Evolutionary conservation across 2,888 invertebrate species (phyloP), one percentile per base, ranked within the genome.

Genomic region (Anorthoa munda): DNA sequence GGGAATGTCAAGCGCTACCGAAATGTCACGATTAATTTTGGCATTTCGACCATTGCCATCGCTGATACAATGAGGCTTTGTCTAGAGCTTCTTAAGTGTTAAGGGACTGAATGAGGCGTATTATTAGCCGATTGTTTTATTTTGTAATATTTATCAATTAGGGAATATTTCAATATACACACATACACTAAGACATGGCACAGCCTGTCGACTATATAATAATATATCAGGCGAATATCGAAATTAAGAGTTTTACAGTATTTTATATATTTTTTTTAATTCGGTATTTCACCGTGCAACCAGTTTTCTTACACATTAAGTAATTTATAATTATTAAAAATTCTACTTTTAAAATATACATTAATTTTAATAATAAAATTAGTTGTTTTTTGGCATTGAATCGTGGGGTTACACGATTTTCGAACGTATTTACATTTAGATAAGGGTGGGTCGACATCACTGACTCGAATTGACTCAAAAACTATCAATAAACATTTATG

Each of bases 271-370:
- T 72, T 75, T 75, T 77, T 86, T 86, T 73, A 86, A 90, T 91
- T 95, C 95, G 95, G 94, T 95, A 95, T 94, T 95, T 92, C 95
- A 94, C 93, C 93, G 93, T 93, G 95, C 95, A 92, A 86, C 89
- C 90, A 90, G 89, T 89, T 90, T 87, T 77, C 85, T 87, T 88
- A 87, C 82, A 80, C 85, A 79, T 86, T 85, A 88, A 86, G 39
- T 39, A 39, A 39, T n/a, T n/a, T 87, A 86, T 79, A 86, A 82
- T 84, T 85, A 89, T 85, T 86, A 87, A 87, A 88, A 90, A 83
- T 82, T 82, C 90, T 91, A 92, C 86, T 86, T 89, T 87, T 82
- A 86, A 88, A 90, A 90, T 89, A 90, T 89, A 86, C 87, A 86
- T 87, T 83, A 91, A 89, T 87, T 85, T 83, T 81, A 81, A 81